Percentiles rank a stretch among this genome's conserved stretches.
Evolutionary conservation across 1,140 invertebrate genomes (phyloP).

Genomic region (Pemphigus obesinymphae): DNA sequence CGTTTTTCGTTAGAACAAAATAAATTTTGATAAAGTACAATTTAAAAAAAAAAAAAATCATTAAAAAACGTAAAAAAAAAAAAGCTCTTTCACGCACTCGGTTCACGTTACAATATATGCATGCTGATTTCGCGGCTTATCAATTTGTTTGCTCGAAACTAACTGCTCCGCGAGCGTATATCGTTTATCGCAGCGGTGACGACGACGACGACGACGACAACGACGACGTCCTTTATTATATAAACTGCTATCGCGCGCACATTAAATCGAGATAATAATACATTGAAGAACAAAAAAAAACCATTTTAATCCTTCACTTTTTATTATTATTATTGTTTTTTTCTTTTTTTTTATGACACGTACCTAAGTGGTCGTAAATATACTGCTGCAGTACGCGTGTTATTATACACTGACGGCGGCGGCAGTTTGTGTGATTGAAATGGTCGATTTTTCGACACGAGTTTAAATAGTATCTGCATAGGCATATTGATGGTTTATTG

Average conservation of each 20-base stretch:
- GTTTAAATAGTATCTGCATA: too few species aligned
- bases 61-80: neutral
- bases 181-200: neutral
- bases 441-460: neutral
- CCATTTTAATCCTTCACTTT: neutral
- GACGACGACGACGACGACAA: neutral
- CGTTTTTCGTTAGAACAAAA: neutral
- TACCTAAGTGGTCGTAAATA: slow-evolving; percentile 20
- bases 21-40: neutral
- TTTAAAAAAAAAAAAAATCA: neutral
- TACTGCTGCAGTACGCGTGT: neutral
- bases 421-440: neutral
- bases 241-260: neutral
- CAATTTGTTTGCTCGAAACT: slow-evolving; percentile 2
- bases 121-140: neutral
- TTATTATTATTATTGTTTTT: neutral
- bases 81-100: neutral
- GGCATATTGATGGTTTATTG: too few species aligned
- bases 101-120: neutral
- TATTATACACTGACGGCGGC: too few species aligned
- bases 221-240: neutral
- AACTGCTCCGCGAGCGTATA: neutral
- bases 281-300: slow-evolving; percentile 1
- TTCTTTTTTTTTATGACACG: slow-evolving; percentile 8
- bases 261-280: slow-evolving; percentile 8